Percentiles rank a stretch among this genome's conserved stretches.
Conservation (phyloP, 2,797 vertebrate genomes). For the Thunnus albacares region DNA sequence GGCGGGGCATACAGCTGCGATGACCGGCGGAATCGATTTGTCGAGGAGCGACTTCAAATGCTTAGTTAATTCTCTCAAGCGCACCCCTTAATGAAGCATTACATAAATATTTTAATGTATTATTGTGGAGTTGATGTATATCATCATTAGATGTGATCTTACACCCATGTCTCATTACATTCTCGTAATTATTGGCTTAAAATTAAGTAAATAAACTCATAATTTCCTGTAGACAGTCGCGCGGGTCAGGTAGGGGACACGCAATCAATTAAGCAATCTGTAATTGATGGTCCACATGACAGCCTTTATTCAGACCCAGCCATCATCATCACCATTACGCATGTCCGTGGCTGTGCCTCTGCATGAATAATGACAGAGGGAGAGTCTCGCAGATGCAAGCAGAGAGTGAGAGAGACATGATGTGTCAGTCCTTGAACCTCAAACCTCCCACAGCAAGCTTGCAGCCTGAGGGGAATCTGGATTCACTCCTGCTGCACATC, state of each 20-base stretch:
- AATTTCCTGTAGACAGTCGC: not conserved
- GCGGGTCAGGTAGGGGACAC: slow-evolving; percentile 51
- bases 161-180: not conserved
- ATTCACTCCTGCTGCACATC: slow-evolving; percentile 55
- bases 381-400: slow-evolving; percentile 29
- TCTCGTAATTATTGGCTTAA: not conserved
- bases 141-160: not conserved
- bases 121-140: slow-evolving; percentile 6
- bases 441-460: slow-evolving; percentile 52
- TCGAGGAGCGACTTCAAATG: slow-evolving; percentile 48
- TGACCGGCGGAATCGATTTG: slow-evolving; percentile 24
- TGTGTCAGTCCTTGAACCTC: slow-evolving; percentile 74
- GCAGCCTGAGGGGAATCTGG: slow-evolving; percentile 51
- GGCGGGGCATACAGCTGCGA: slow-evolving; percentile 24
- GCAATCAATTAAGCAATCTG: slow-evolving; percentile 59
- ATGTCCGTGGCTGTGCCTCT: slow-evolving; percentile 58
- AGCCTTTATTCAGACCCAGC: slow-evolving; percentile 50
- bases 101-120: not conserved
- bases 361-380: slow-evolving; percentile 59
- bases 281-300: slow-evolving; percentile 67
- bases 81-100: not conserved
- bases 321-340: slow-evolving; percentile 65
- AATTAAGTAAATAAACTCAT: slow-evolving; percentile 17
- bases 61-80: slow-evolving; percentile 35
- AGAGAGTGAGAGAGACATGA: slow-evolving; percentile 38